phyloP scores from a whole-genome alignment of 2,113 vertebrate species.

The Nycticorax nycticorax region DNA sequence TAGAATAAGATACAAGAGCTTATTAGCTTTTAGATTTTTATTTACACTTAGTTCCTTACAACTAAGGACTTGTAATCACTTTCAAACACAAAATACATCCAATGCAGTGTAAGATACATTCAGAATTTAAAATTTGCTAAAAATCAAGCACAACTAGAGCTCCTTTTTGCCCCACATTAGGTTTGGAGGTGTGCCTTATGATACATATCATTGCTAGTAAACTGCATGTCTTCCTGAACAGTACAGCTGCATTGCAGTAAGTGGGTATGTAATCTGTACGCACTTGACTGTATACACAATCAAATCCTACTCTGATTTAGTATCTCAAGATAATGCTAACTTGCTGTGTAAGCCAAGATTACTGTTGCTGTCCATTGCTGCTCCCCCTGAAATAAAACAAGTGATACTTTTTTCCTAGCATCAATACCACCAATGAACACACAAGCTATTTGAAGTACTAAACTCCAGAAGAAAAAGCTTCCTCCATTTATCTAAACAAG shows the following conservation, averaged over 20 bases:
- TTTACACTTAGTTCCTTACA: neutral
- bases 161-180: neutral
- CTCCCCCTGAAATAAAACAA: neutral
- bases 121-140: neutral
- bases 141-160: neutral
- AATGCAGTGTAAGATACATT: neutral
- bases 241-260: neutral
- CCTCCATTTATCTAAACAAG: neutral
- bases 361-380: neutral
- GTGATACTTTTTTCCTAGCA: neutral
- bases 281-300: neutral
- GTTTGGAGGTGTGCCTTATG: neutral
- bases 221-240: neutral
- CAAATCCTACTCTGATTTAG: neutral
- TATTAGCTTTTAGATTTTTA: neutral
- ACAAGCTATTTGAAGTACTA: neutral
- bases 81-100: neutral
- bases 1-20: neutral
- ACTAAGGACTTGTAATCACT: neutral
- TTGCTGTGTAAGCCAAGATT: neutral
- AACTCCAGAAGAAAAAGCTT: neutral
- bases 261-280: neutral
- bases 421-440: neutral
- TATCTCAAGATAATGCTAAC: neutral
- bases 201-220: neutral